phyloP scores from a whole-genome alignment of 2,113 vertebrate species.

The Sitta europaea region DNA sequence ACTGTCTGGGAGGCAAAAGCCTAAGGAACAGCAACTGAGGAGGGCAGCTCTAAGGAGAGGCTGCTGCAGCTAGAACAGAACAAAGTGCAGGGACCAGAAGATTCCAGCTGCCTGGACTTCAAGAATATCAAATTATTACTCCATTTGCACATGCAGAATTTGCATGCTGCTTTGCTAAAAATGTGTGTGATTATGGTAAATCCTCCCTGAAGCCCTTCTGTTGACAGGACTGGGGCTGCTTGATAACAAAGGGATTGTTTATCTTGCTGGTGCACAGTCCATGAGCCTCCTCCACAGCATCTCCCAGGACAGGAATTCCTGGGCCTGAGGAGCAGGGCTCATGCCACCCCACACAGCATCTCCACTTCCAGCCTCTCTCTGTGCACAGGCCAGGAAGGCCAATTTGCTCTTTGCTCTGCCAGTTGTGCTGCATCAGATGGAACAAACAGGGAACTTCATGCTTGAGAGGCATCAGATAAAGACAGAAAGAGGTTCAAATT shows the following conservation, averaged over 20 bases:
- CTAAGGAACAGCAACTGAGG: not conserved
- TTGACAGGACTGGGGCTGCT: not conserved
- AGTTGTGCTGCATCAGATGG: not conserved
- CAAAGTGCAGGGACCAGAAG: not conserved
- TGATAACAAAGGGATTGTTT: constrained; percentile 33
- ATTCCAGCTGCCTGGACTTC: not conserved
- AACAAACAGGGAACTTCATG: constrained; percentile 2
- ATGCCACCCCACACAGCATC: not conserved
- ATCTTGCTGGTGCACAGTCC: not conserved
- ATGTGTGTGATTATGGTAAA: not conserved
- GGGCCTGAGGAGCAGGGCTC: not conserved
- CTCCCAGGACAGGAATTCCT: not conserved
- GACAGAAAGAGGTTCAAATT: not conserved
- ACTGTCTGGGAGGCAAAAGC: not conserved
- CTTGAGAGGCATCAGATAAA: constrained; percentile 22
- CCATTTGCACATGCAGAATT: not conserved
- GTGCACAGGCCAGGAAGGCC: not conserved
- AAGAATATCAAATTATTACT: not conserved
- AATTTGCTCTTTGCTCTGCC: not conserved
- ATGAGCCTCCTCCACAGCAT: not conserved
- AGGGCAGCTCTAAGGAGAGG: not conserved
- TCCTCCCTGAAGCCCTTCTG: not conserved
- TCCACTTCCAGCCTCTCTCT: not conserved
- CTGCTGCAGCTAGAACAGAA: not conserved
- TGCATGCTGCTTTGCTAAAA: not conserved